These are phyloP conservation scores for Notolepis coatsorum DNA, from an alignment of 2,797 vertebrate species.

Conservation along the genomic window DNA sequence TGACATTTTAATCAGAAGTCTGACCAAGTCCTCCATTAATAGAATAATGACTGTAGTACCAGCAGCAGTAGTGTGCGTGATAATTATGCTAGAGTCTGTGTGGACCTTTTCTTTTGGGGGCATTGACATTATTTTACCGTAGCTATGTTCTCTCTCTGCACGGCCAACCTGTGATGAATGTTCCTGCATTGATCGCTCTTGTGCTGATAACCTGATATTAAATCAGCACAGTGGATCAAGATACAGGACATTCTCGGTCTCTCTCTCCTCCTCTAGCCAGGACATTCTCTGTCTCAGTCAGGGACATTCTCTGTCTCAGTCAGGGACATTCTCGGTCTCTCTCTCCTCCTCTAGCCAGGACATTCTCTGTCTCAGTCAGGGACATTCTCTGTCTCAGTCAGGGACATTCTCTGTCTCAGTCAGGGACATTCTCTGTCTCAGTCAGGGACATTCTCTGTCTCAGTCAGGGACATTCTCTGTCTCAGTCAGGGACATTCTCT, in stretches of 20 bases:
- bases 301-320: constrained; percentile 7
- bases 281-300: too few species aligned
- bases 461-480: constrained; percentile 3
- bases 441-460: too few species aligned
- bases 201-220: constrained; percentile 20
- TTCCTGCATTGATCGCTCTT: constrained; percentile 18
- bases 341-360: too few species aligned
- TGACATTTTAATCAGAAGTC: constrained; percentile 72
- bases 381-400: constrained; percentile 11
- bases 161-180: constrained; percentile 23
- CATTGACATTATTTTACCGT: too few species aligned
- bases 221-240: constrained; percentile 8
- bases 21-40: constrained; percentile 54
- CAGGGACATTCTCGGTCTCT: too few species aligned
- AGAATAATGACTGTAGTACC: constrained; percentile 31
- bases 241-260: constrained; percentile 1
- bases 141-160: constrained; percentile 6
- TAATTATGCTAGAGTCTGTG: constrained; percentile 22
- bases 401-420: too few species aligned
- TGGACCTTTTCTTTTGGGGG: too few species aligned
- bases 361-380: too few species aligned
- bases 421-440: constrained; percentile 6
- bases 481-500: too few species aligned
- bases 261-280: too few species aligned
- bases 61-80: too few species aligned